These are phyloP conservation scores for Carassius auratus DNA, from an alignment of 2,113 vertebrate genomes.

Conservation along the genomic window DNA sequence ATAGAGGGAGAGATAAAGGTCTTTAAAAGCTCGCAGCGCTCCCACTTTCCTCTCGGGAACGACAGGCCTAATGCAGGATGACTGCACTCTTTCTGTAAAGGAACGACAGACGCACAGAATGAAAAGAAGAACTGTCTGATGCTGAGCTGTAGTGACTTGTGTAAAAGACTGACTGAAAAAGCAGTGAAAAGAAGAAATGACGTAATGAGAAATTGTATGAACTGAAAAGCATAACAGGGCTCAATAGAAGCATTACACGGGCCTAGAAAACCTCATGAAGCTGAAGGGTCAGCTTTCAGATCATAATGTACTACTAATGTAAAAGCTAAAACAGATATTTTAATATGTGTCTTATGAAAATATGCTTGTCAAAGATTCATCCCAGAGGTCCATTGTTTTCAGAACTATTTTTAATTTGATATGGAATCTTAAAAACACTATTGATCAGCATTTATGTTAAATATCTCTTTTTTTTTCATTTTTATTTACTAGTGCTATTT, in stretches of 20 bases:
- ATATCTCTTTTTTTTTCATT: too few species aligned
- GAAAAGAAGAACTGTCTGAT: not conserved
- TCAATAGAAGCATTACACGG: constrained; percentile 6
- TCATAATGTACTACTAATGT: not conserved
- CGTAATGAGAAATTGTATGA: not conserved
- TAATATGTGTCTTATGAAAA: too few species aligned
- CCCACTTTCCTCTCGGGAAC: constrained; percentile 58
- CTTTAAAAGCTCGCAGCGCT: constrained; percentile 67
- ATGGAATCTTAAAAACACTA: too few species aligned
- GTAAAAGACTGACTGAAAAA: constrained; percentile 26
- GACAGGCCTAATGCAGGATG: constrained; percentile 65
- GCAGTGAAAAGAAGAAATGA: not conserved
- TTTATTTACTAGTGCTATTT: too few species aligned
- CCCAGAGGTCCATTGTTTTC: too few species aligned
- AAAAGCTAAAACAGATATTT: not conserved
- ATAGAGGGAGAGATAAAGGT: constrained; percentile 36
- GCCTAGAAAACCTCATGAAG: not conserved
- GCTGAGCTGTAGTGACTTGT: constrained; percentile 7
- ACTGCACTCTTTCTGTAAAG: constrained; percentile 56
- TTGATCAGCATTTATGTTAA: too few species aligned
- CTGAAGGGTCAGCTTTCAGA: not conserved
- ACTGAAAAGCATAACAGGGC: constrained; percentile 58
- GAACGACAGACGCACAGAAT: constrained; percentile 13
- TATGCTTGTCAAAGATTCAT: too few species aligned
- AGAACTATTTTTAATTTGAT: too few species aligned